Base-by-base conservation (phyloP, 2,888 invertebrate species). In the Megaustenia siamemsis region DNA sequence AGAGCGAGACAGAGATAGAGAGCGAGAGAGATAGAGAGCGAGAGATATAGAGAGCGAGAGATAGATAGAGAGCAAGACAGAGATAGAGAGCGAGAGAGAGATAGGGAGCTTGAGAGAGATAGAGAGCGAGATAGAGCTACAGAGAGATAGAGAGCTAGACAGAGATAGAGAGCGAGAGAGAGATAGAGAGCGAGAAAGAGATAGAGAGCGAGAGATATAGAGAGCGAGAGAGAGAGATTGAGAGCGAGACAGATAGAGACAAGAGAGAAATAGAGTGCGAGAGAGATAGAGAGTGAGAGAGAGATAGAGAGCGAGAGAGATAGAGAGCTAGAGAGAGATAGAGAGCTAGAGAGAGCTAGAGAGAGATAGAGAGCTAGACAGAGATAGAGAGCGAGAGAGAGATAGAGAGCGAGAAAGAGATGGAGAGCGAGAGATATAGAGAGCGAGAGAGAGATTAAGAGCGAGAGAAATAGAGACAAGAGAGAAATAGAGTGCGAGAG, bases 321-420 rank as follows among this genome's bases (percentile, higher is more conserved):
- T 2, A 68, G 18, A 38, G 32, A 68, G 68, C 0, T 21, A 38
- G 24, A 38, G 18, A 32, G 6, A 32, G 68, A 68, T 15, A 68
- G 38, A 68, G 68, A 68, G 38, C 12, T 2, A n/a, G n/a, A 40
- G 40, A 24, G 40, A 40, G n/a, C n/a, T n/a, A n/a, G 69, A 40
- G 69, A 40, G 40, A 24, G 40, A 40, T 24, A 43, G 69, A 40
- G 69, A 40, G 24, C 60, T 24, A 43, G 6, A 32, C 0, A 2
- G 32, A 28, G 32, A 32, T 18, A 18, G 32, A 73, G 63, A 15
- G 43, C n/a, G 40, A 82, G 32, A 83, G 66, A 68, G 32, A 49
- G 77, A 76, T 6, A 76, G 77, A 66, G 15, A 76, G 66, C 66
- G 66, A 76, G 32, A 76, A 24, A 83, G 49, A 38, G 53, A 32